Conservation (phyloP, 2,797 vertebrate genomes). For the Gadopsis marmoratus region DNA sequence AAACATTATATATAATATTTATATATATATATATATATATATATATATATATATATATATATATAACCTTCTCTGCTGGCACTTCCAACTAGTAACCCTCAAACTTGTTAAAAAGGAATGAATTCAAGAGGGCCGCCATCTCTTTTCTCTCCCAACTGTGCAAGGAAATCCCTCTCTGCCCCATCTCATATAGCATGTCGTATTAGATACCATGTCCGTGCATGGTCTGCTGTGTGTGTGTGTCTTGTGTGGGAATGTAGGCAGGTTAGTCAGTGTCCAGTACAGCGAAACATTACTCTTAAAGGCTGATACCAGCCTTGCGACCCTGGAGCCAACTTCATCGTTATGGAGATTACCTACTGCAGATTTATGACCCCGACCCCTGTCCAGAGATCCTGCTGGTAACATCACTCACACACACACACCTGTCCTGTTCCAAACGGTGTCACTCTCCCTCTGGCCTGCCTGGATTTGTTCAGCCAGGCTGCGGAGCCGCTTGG, state of each 20-base stretch:
- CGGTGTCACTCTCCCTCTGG: slow-evolving; percentile 33
- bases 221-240: slow-evolving; percentile 12
- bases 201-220: slow-evolving; percentile 32
- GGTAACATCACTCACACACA: slow-evolving; percentile 69
- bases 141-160: slow-evolving; percentile 50
- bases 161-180: slow-evolving; percentile 35
- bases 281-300: slow-evolving; percentile 61
- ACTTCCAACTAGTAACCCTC: slow-evolving; percentile 26
- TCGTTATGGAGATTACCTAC: slow-evolving; percentile 64
- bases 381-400: slow-evolving; percentile 62
- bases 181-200: slow-evolving; percentile 36
- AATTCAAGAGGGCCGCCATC: slow-evolving; percentile 24
- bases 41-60: no score
- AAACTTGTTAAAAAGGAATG: slow-evolving; percentile 31
- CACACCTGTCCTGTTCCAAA: slow-evolving; percentile 74
- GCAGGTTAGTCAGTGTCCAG: slow-evolving; percentile 38
- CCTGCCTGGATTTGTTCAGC: slow-evolving; percentile 32
- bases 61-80: slow-evolving; percentile 25
- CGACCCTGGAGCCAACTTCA: slow-evolving; percentile 67
- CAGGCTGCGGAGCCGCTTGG: slow-evolving; percentile 6
- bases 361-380: slow-evolving; percentile 74
- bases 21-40: no score
- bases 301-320: slow-evolving; percentile 58
- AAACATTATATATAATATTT: no score
- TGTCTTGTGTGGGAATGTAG: slow-evolving; percentile 19